Conservation (phyloP, 2,888 invertebrate genomes). For the Autographa gamma region DNA sequence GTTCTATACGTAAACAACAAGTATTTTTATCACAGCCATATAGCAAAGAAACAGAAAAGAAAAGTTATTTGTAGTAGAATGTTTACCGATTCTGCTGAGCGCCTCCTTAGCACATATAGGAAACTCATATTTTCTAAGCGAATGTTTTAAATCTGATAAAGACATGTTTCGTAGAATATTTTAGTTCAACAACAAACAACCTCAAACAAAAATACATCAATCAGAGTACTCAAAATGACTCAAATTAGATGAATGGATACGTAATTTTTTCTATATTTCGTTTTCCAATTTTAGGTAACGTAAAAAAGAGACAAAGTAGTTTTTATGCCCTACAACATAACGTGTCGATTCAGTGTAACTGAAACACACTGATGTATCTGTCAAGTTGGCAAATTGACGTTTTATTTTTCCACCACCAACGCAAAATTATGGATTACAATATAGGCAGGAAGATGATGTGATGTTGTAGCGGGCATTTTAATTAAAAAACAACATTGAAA, state of each 20-base stretch:
- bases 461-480: too few relatives aligned
- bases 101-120: conserved; percentile 94
- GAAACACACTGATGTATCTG: neutral
- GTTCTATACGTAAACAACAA: conserved; percentile 83
- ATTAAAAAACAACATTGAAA: too few relatives aligned
- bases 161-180: conserved; percentile 79
- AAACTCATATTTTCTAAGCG: conserved; percentile 93
- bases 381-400: neutral
- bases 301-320: too few relatives aligned
- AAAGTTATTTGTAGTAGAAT: neutral
- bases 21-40: neutral
- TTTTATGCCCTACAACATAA: too few relatives aligned
- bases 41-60: neutral
- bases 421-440: too few relatives aligned
- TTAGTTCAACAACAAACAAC: neutral
- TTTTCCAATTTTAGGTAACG: too few relatives aligned
- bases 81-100: conserved; percentile 91
- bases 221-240: too few relatives aligned
- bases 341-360: neutral
- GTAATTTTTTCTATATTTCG: too few relatives aligned
- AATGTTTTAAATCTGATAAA: conserved; percentile 91
- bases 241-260: too few relatives aligned
- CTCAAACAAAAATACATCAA: neutral
- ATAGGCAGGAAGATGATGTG: too few relatives aligned
- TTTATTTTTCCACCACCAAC: neutral